Evolutionary conservation across 2,888 invertebrate species (phyloP).

Genomic region (Spodoptera littoralis): DNA sequence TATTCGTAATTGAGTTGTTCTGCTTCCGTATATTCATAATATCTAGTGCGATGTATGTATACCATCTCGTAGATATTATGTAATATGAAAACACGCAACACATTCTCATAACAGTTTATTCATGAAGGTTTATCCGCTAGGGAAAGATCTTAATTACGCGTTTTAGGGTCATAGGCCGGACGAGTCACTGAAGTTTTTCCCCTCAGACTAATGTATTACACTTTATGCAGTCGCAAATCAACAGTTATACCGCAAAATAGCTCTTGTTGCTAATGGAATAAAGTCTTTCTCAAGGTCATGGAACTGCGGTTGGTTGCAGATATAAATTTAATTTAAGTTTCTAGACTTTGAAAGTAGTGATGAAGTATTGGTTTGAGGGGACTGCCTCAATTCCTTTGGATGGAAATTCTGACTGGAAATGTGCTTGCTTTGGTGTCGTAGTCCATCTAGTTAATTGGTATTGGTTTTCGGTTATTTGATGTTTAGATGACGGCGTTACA

Average conservation of each 20-base stretch:
- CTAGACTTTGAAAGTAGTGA: slow-evolving; percentile 12
- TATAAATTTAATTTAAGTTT: slow-evolving; percentile 39
- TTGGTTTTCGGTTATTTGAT: not conserved
- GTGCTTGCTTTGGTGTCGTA: not conserved
- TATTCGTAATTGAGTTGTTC: too few relatives aligned
- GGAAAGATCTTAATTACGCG: slow-evolving; percentile 67
- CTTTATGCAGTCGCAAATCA: not conserved
- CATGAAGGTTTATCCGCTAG: slow-evolving; percentile 44
- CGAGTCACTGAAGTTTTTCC: slow-evolving; percentile 63
- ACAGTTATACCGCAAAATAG: not conserved
- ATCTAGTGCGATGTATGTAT: too few relatives aligned
- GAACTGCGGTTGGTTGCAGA: slow-evolving; percentile 20
- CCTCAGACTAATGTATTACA: slow-evolving; percentile 22
- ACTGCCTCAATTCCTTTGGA: slow-evolving; percentile 5
- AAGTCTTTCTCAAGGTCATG: too few relatives aligned
- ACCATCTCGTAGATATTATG: slow-evolving; percentile 1
- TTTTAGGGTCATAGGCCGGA: slow-evolving; percentile 64
- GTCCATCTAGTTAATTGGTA: not conserved
- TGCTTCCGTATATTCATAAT: too few relatives aligned
- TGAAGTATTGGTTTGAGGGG: slow-evolving; percentile 38
- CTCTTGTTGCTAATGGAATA: too few relatives aligned
- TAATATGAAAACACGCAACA: slow-evolving; percentile 18
- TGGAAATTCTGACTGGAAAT: slow-evolving; percentile 13
- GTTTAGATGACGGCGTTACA: too few relatives aligned
- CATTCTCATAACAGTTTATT: slow-evolving; percentile 35